These are phyloP conservation scores for Dipodomys stephensi DNA, from an alignment of 2,113 vertebrate genomes.

Conservation along the genomic window DNA sequence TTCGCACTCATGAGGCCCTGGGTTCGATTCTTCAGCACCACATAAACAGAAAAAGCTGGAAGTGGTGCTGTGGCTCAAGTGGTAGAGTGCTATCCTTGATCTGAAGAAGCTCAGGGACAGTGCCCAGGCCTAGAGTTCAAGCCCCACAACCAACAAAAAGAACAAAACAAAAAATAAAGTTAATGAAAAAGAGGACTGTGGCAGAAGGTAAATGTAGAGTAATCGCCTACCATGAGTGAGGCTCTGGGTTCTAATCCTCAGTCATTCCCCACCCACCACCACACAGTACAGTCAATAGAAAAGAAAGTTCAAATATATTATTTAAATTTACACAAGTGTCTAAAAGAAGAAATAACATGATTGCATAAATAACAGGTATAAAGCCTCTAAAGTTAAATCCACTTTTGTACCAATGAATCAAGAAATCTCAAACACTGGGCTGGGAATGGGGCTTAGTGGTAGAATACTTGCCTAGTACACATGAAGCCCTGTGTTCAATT, in stretches of 20 bases:
- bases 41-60: too few species aligned
- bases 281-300: background rate
- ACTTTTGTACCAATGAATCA: conserved; percentile 42
- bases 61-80: too few species aligned
- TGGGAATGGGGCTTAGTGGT: too few species aligned
- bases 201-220: background rate
- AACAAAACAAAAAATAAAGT: background rate
- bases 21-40: too few species aligned
- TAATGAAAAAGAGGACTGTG: background rate
- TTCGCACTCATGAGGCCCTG: background rate
- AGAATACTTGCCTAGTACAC: too few species aligned
- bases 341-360: conserved; percentile 40
- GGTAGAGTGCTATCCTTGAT: too few species aligned
- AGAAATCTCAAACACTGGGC: background rate
- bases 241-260: background rate
- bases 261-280: too few species aligned
- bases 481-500: too few species aligned
- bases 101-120: too few species aligned
- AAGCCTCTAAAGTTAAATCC: background rate
- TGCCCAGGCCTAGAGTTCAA: too few species aligned
- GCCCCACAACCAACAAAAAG: background rate
- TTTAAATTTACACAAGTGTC: background rate
- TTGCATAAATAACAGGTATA: background rate
- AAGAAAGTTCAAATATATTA: conserved; percentile 34
- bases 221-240: background rate